A percentile compares a stretch with the other conserved stretches of the same genome.
These are phyloP conservation scores for Zonitis immaculata DNA, from an alignment of 2,888 invertebrate genomes.

Conservation along the genomic window DNA sequence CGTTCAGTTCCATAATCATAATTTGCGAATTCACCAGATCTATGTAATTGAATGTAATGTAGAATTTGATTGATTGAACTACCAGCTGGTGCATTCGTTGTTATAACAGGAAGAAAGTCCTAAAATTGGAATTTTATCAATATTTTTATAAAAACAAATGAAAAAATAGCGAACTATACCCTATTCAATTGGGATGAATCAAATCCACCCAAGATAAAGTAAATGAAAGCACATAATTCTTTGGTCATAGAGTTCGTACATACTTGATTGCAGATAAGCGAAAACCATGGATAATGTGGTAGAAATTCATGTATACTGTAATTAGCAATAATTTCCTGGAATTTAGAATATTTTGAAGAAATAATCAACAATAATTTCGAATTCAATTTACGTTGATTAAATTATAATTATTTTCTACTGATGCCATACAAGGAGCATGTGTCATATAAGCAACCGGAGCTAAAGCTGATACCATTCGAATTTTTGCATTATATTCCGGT, in stretches of 20 bases:
- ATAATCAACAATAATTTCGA: not conserved
- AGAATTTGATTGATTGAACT: not conserved
- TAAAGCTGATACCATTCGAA: constrained; percentile 59
- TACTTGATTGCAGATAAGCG: not conserved
- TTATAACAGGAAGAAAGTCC: not conserved
- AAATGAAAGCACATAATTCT: not conserved
- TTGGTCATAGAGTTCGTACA: not conserved
- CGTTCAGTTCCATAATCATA: constrained; percentile 9
- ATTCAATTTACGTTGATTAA: not conserved
- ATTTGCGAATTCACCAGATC: not conserved
- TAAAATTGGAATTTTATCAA: not conserved
- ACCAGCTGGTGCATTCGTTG: not conserved
- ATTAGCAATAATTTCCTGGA: not conserved
- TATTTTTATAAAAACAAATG: not conserved
- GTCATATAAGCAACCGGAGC: constrained; percentile 62
- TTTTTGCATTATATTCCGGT: constrained; percentile 59
- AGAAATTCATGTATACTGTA: not conserved
- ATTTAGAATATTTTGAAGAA: not conserved
- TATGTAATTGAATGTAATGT: not conserved
- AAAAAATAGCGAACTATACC: no score
- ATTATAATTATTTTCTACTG: not conserved
- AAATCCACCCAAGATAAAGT: not conserved
- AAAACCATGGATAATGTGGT: not conserved
- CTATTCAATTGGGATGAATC: not conserved
- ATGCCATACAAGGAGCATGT: constrained; percentile 32